Evolutionary conservation across 2,113 vertebrate species (phyloP).

Genomic region (Paedocypris sp.): DNA sequence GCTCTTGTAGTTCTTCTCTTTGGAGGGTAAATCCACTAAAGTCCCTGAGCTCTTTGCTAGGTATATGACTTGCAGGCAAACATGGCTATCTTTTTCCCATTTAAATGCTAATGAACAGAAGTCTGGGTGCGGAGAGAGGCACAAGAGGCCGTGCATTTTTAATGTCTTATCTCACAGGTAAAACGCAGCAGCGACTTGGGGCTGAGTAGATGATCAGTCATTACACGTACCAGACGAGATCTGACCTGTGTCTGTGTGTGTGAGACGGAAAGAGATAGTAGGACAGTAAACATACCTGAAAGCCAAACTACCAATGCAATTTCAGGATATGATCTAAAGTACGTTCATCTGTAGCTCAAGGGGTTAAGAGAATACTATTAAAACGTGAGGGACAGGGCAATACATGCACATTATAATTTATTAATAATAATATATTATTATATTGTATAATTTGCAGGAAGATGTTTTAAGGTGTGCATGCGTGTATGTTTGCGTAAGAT

Average conservation of each 20-base stretch:
- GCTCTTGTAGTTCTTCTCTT: background rate
- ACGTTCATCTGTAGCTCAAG: too few relatives aligned
- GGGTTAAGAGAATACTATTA: too few relatives aligned
- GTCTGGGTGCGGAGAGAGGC: conserved; percentile 46
- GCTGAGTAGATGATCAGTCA: conserved; percentile 49
- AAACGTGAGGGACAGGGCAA: too few relatives aligned
- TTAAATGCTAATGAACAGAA: conserved; percentile 67
- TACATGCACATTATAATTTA: too few relatives aligned
- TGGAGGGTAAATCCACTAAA: conserved; percentile 26
- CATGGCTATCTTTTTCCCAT: conserved; percentile 60
- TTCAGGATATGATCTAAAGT: too few relatives aligned
- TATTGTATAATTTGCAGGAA: too few relatives aligned
- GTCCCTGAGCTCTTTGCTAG: conserved; percentile 44
- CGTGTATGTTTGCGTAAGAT: too few relatives aligned
- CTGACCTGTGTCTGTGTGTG: conserved; percentile 31
- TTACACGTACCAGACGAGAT: conserved; percentile 51
- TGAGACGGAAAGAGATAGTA: background rate
- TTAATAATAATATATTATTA: too few relatives aligned
- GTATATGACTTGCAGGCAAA: conserved; percentile 46
- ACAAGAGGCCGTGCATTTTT: conserved; percentile 55
- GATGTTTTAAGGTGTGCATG: too few relatives aligned
- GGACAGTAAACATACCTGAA: too few relatives aligned
- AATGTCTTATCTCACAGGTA: conserved; percentile 53
- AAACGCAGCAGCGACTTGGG: conserved; percentile 53
- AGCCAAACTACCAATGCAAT: too few relatives aligned